phyloP scores from a whole-genome alignment of 2,888 invertebrate genomes.

The Pachycephus smyrnensis region DNA sequence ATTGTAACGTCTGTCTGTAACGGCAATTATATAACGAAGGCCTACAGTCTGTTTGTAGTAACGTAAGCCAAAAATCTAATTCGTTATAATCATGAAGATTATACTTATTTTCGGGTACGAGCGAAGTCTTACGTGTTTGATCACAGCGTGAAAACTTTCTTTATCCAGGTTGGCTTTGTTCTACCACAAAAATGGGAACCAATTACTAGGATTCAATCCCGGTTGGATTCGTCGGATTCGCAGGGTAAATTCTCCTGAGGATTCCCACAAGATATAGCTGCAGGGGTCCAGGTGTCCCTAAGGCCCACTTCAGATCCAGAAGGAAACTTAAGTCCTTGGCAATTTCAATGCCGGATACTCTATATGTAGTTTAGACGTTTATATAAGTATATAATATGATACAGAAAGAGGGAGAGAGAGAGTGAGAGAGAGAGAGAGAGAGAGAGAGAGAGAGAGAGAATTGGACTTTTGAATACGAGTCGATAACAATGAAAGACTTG shows the following conservation, averaged over 20 bases:
- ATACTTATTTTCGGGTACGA: neutral
- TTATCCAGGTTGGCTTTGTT: neutral
- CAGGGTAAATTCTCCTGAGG: slow-evolving; percentile 15
- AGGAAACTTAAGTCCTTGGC: slow-evolving; percentile 18
- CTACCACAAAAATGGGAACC: neutral
- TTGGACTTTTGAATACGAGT: neutral
- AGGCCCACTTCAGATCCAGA: slow-evolving; percentile 14
- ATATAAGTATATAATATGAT: slow-evolving; percentile 33
- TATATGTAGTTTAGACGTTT: neutral
- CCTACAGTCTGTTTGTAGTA: neutral
- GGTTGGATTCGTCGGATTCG: neutral
- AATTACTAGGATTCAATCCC: neutral
- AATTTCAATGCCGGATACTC: slow-evolving; percentile 28
- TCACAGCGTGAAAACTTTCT: neutral
- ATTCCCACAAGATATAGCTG: slow-evolving; percentile 33
- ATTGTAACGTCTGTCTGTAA: neutral
- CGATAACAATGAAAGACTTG: slow-evolving; percentile 56
- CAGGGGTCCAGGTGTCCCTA: slow-evolving; percentile 38
- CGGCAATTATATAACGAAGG: neutral
- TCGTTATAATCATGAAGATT: neutral
- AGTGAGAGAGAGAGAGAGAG: slow-evolving; percentile 9
- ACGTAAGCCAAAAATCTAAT: neutral
- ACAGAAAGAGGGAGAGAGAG: slow-evolving; percentile 47
- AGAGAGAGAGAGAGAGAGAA: slow-evolving; percentile 11
- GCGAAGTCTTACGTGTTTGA: neutral